Evolutionary conservation across 1,140 invertebrate species (phyloP).

Genomic region (Batillaria attramentaria): DNA sequence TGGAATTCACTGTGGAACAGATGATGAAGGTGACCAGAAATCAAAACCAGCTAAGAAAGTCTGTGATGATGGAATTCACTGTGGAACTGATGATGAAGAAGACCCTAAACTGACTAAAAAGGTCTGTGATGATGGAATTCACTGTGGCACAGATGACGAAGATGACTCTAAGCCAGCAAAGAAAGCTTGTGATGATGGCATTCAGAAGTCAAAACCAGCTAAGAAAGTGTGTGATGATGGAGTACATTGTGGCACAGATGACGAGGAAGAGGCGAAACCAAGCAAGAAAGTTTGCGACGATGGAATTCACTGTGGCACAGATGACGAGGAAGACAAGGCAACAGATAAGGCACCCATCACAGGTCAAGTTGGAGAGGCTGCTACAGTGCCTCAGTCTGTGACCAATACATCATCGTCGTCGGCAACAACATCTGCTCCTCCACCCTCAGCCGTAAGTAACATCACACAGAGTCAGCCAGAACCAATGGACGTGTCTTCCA

Average conservation of each 20-base stretch:
- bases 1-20: constrained; percentile 44
- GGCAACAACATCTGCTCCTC: too few relatives aligned
- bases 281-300: constrained; percentile 36
- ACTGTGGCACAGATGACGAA: constrained; percentile 44
- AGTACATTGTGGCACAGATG: constrained; percentile 47
- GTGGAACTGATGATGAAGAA: constrained; percentile 50
- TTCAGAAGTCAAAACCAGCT: constrained; percentile 29
- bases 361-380: too few relatives aligned
- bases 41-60: constrained; percentile 25
- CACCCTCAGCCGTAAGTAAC: too few relatives aligned
- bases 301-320: constrained; percentile 41
- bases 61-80: constrained; percentile 48
- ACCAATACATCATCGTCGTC: too few relatives aligned
- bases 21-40: constrained; percentile 41
- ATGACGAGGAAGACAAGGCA: constrained; percentile 40
- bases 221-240: constrained; percentile 43
- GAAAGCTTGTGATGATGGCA: constrained; percentile 33
- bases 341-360: constrained; percentile 10
- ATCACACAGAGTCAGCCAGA: too few relatives aligned
- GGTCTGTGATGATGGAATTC: constrained; percentile 41
- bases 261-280: constrained; percentile 39
- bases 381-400: too few relatives aligned
- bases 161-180: constrained; percentile 15
- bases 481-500: too few relatives aligned
- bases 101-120: constrained; percentile 9